Conservation (phyloP, 2,888 invertebrate genomes). For the Hartigia nigra region DNA sequence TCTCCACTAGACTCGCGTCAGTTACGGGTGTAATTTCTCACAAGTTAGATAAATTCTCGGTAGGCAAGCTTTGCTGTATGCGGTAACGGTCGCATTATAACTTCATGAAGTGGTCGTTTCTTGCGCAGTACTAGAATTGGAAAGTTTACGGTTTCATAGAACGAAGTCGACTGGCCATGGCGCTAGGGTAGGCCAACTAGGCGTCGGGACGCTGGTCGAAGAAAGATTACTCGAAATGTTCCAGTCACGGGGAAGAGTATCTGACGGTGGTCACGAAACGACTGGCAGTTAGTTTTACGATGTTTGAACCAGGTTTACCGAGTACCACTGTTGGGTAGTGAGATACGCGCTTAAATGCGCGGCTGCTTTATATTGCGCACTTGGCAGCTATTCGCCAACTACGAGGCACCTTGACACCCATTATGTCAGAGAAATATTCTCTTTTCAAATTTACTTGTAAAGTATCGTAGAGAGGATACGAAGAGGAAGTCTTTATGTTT, state of each 20-base stretch:
- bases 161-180: constrained; percentile 11
- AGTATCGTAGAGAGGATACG: not conserved
- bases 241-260: constrained; percentile 16
- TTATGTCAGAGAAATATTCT: not conserved
- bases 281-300: constrained; percentile 31
- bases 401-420: not conserved
- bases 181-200: not conserved
- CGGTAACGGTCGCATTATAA: not conserved
- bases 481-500: not conserved
- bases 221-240: constrained; percentile 16
- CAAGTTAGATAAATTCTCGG: not conserved
- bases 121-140: not conserved
- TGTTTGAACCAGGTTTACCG: constrained; percentile 20
- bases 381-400: not conserved
- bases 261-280: constrained; percentile 23
- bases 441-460: not conserved
- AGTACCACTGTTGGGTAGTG: constrained; percentile 15
- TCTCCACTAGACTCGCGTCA: not conserved
- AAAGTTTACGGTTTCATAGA: constrained; percentile 34
- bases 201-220: not conserved
- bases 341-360: not conserved
- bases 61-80: not conserved
- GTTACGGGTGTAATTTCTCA: not conserved
- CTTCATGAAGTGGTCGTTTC: constrained; percentile 1
- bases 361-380: not conserved